phyloP scores from a whole-genome alignment of 2,113 vertebrate genomes.

The human region GRCh38 chr5:149368001-149368500 shows the following conservation, averaged over 20 bases:
- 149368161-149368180: slow-evolving; percentile 91
- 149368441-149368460: slow-evolving; percentile 89
- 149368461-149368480: slow-evolving; percentile 87
- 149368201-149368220: slow-evolving; percentile 95
- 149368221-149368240: slow-evolving; percentile 95
- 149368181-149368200: slow-evolving; percentile 98
- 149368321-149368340: slow-evolving; percentile 96
- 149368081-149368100: slow-evolving; percentile 85
- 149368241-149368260: slow-evolving; percentile 93
- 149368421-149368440: slow-evolving; percentile 94
- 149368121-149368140: slow-evolving; percentile 86
- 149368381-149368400: slow-evolving; percentile 94
- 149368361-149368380: slow-evolving; percentile 90
- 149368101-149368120: slow-evolving; percentile 89
- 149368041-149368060: slow-evolving; percentile 91
- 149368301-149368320: slow-evolving; percentile 92
- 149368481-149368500: slow-evolving; percentile 94
- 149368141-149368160: slow-evolving; percentile 89
- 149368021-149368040: slow-evolving; percentile 80
- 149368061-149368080: slow-evolving; percentile 94
- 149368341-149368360: slow-evolving; percentile 95
- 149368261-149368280: slow-evolving; percentile 91
- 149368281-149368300: slow-evolving; percentile 94
- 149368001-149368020: slow-evolving; percentile 91
- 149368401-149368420: slow-evolving; percentile 98